A percentile compares a stretch with the other conserved stretches of the same genome.
These are phyloP conservation scores for Caenorhabditis latens DNA, from an alignment of 1,140 invertebrate genomes.

Conservation along the genomic window DNA sequence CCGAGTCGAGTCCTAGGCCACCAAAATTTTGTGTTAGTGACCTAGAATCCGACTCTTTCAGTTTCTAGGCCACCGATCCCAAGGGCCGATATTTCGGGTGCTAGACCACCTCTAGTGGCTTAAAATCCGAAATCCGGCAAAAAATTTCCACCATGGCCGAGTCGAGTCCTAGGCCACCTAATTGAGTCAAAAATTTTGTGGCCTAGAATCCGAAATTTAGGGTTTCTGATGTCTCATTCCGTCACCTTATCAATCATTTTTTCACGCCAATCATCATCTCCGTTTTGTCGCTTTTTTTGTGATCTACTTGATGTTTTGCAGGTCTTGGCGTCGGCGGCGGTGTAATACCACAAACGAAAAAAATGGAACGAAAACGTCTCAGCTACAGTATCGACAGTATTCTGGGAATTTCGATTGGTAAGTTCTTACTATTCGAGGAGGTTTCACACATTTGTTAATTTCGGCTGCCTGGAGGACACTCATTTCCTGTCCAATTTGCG, in stretches of 20 bases:
- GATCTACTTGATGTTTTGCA: no score
- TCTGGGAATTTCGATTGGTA: conserved; percentile 65
- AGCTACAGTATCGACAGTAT: conserved; percentile 66
- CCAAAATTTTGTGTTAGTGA: not conserved
- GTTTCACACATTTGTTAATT: conserved; percentile 54
- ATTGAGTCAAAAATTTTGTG: no score
- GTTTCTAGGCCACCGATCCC: no score
- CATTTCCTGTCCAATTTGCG: conserved; percentile 40
- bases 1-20: not conserved
- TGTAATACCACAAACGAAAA: conserved; percentile 11
- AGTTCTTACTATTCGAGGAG: not conserved
- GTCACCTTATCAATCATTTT: conserved; percentile 24
- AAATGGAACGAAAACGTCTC: conserved; percentile 45
- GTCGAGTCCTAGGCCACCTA: no score
- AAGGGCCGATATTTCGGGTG: no score
- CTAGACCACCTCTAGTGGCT: no score
- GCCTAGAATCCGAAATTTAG: no score
- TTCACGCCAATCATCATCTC: conserved; percentile 15
- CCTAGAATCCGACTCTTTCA: no score
- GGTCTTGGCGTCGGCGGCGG: no score
- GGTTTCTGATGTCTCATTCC: no score
- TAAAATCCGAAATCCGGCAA: no score
- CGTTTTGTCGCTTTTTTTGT: not conserved
- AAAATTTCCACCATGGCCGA: no score
- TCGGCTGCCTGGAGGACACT: not conserved